Base-by-base conservation (phyloP, 2,888 invertebrate genomes). In the Eutolmus rufibarbis region DNA sequence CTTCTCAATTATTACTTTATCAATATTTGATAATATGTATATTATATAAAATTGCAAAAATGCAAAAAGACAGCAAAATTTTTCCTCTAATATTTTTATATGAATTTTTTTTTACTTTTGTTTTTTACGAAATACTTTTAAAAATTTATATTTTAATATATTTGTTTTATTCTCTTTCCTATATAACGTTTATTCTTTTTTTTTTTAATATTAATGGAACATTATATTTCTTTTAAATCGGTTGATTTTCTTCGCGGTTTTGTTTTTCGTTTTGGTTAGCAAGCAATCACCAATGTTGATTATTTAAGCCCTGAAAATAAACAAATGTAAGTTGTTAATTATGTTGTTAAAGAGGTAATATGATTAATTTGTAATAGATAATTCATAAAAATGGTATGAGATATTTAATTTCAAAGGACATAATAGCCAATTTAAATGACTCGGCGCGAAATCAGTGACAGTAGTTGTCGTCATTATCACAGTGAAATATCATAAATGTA, bases 41-140 rank as follows among this genome's bases (percentile, higher is more conserved):
- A 87, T 87, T 90, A 89, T 92, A 92, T 92, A 92, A 92, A 92
- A 92, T 91, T 92, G 92, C 92, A 92, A 92, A 89, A 92, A 92
- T 92, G 92, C 92, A 92, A 92, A 92, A 88, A 92, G 91, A 91
- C 91, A 91, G 92, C 91, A 92, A 91, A 91, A 90, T 90, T 90
- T 82, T 77, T 90, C 88, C 88, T 87, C 88, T 89, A 84, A 87
- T 90, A 89, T 88, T 88, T 88, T 90, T 89, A 89, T 88, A 88
- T 87, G 66, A 76, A 57, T 89, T 85, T 88, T 85, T 88, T 88
- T 89, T 88, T 74, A 19, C 34, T 88, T 85, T 51, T 74, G 31
- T 87, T 74, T 87, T 87, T 79, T 81, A 87, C 23, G 84, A 85
- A 85, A 85, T 78, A 40, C 31, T 74, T 87, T 86, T 76, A 85